Evolutionary conservation across 2,797 vertebrate species (phyloP).

Genomic region (Phalloptychus januarius): DNA sequence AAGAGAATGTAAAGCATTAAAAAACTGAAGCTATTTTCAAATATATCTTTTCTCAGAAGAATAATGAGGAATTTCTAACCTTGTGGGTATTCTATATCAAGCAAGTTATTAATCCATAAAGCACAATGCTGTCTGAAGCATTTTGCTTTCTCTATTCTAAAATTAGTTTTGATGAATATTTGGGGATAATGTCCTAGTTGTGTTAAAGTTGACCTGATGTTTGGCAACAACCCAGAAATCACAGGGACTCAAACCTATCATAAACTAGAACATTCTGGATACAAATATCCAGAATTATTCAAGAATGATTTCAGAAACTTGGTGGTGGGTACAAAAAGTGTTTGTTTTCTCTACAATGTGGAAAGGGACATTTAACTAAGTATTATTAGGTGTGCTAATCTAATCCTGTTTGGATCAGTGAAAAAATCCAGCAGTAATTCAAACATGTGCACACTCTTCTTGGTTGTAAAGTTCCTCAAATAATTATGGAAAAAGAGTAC

Average conservation of each 20-base stretch:
- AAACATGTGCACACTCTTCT: background rate
- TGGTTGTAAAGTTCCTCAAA: background rate
- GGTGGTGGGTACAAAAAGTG: background rate
- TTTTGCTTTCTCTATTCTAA: background rate
- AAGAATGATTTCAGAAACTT: background rate
- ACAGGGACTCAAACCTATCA: background rate
- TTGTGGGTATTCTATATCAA: background rate
- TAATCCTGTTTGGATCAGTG: background rate
- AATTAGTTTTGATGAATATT: background rate
- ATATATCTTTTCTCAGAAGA: background rate
- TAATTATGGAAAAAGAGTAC: background rate
- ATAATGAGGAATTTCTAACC: background rate
- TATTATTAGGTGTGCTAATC: background rate
- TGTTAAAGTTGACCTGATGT: background rate
- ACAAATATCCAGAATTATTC: background rate
- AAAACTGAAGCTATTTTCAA: background rate
- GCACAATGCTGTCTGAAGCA: background rate
- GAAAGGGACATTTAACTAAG: background rate
- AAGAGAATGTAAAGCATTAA: background rate
- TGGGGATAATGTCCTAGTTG: background rate
- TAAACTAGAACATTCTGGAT: background rate
- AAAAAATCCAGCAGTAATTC: background rate
- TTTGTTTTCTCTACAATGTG: background rate
- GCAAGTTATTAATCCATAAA: background rate
- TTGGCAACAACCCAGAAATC: background rate